Base-by-base conservation (phyloP, 2,888 invertebrate genomes). In the Nipponacmea schrenckii region DNA sequence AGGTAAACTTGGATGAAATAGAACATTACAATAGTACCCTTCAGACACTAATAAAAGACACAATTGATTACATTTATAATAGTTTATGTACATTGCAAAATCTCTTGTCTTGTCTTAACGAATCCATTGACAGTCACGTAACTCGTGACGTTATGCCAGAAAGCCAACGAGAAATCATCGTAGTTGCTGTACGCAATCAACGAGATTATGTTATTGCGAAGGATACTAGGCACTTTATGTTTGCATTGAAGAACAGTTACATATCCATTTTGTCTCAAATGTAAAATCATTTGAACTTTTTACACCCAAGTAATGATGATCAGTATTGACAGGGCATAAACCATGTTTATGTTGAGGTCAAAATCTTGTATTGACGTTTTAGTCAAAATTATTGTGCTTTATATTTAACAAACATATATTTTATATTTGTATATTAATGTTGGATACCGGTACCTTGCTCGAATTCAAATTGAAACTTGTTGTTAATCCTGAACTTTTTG, bases 121-220 rank as follows among this genome's bases (percentile, higher is more conserved):
- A 46, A 17, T 26, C 24, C 26, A 48, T 66, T 44, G 46, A 66
- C 15, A 66, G 44, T 48, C 66, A 66, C 45, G 66, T 66, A 7
- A 44, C 66, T 26, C 46, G 66, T 66, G 66, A 66, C 66, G 46
- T 66, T 7, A 66, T 66, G 66, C 46, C 66, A 7, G 2, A 31
- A 66, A 17, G 17, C 8, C 20, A 20, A 20, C 66, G 66, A 31
- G 66, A 66, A 20, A 66, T 66, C 26, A 8, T 20, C 20, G 5
- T 24, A 17, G 20, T 66, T 46, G 20, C 66, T 17, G 10, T 20
- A 26, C 31, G 66, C 17, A 45, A 66, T 44, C 44, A 39, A 0
- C 66, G 66, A 46, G 66, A 66, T 44, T 66, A 45, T 44, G 17
- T 66, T 15, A 46, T 66, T 15, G 39, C 66, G 17, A 66, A 66